Base-by-base conservation (phyloP, 2,888 invertebrate species). In the Apamea sordens region DNA sequence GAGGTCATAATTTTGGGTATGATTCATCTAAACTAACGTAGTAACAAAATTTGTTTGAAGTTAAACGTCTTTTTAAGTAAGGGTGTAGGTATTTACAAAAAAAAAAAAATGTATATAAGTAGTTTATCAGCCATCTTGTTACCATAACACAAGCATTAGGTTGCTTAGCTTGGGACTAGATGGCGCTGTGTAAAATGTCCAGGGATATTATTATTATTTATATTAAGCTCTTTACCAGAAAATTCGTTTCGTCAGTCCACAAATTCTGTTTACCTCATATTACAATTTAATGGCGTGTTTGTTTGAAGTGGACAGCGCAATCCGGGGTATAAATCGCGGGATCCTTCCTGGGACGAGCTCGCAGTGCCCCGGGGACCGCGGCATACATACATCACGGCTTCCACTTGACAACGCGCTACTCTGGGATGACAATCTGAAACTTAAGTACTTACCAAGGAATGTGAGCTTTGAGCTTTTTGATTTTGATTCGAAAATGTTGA, bases 341-440 rank as follows among this genome's bases (percentile, higher is more conserved):
- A 88, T 86, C 90, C 91, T 86, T 79, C 82, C 80, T 82, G 88
- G 89, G 90, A 86, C 90, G 89, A 90, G 82, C 86, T 89, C 86
- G 82, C 79, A 87, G 82, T 77, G 81, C 89, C 87, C 87, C 77
- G 67, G 89, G 90, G 91, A 91, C 85, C 85, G 89, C 88, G 87
- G 90, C 92, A 71, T 84, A 91, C 92, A 94, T 94, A 94, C 92
- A 93, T 95, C 94, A 95, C 93, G 90, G 86, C 89, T 88, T 89
- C 84, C 88, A 85, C 92, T 91, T 92, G 88, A 91, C 88, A 82
- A 88, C 86, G 84, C 76, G 87, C 74, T 87, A 86, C 72, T 72
- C 21, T 24, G 53, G 75, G 59, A 87, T 83, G 84, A 85, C 85
- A 85, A 86, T 84, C 77, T 83, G 77, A 72, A 82, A 73, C 67